Evolutionary conservation across 2,113 vertebrate species (phyloP), one percentile per base, ranked within the genome.

Genomic region (Eudyptes chrysolophus): DNA sequence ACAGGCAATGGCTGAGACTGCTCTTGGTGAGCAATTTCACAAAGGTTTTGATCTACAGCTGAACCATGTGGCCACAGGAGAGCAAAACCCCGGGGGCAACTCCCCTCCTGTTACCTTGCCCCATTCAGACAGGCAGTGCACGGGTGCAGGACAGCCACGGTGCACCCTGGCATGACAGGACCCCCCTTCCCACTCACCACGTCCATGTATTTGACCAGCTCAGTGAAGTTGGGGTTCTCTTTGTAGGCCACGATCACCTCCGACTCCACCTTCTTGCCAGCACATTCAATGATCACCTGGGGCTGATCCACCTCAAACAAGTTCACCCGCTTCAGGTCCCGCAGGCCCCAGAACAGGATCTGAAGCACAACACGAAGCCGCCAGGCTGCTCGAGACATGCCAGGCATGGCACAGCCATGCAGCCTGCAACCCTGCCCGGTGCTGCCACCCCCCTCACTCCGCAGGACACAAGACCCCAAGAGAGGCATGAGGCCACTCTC

Each of bases 301-400:
- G 99, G 99, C 29, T 98, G 98, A 80, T 99, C 98, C 84, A 99
- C 99, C 92, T 99, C 98, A 2, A 99, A 99, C 51, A 99, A 97
- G 70, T 99, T 98, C 90, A 99, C 98, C 34, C 99, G 93, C 88
- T 98, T 99, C 77, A 99, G 98, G 87, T 99, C 98, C 48, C 99
- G 97, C 38, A 99, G 96, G 57, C 99, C 99, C 99, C 99, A 99
- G 98, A 99, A 99, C 70, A 99, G 97, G 92, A 99, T 98, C 99
- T 99, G 92, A 70, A 95, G 68, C 78, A 92, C 70, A 84, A 75
- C 10, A 62, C 3, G 3, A 89, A 84, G 88, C 49, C 6, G 3
- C 38, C 40, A 32, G 21, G 16, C 32, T 83, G n/a, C 25, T 80
- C 0, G 0, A 42, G 57, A 62, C 11, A 20, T 5, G 16, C 22